Evolutionary conservation across 2,797 vertebrate genomes (phyloP).

Genomic region (Philypnodon macrostomus): DNA sequence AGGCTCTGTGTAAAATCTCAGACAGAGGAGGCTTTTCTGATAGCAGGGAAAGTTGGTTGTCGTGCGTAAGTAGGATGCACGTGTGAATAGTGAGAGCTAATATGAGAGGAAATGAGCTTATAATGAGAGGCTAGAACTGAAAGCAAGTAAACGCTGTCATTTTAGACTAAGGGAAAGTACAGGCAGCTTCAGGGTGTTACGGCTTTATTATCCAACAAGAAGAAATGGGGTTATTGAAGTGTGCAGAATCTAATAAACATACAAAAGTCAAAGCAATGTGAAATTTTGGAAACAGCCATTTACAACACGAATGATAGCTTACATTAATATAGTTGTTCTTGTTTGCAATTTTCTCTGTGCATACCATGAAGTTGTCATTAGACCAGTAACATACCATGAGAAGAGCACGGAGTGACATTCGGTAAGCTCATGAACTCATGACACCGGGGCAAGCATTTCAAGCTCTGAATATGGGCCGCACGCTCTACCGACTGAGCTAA

Average conservation of each 20-base stretch:
- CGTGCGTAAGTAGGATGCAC: conserved; percentile 10
- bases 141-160: conserved; percentile 26
- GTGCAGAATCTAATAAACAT: too few species aligned
- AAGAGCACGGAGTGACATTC: too few species aligned
- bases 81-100: conserved; percentile 36
- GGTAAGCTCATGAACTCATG: too few species aligned
- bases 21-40: conserved; percentile 18
- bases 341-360: background rate
- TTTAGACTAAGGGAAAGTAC: conserved; percentile 36
- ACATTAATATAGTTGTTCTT: background rate
- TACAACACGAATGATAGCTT: too few species aligned
- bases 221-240: conserved; percentile 30
- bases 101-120: conserved; percentile 37
- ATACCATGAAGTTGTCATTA: background rate
- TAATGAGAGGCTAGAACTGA: conserved; percentile 47
- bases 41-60: conserved; percentile 9
- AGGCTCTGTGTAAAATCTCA: conserved; percentile 10
- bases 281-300: too few species aligned
- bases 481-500: too few species aligned
- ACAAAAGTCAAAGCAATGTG: background rate
- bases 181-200: conserved; percentile 22
- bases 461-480: too few species aligned
- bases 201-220: conserved; percentile 17
- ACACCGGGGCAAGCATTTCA: too few species aligned
- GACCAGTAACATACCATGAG: background rate